Conservation (phyloP, 2,888 invertebrate species). For the Synergus laeviventris region DNA sequence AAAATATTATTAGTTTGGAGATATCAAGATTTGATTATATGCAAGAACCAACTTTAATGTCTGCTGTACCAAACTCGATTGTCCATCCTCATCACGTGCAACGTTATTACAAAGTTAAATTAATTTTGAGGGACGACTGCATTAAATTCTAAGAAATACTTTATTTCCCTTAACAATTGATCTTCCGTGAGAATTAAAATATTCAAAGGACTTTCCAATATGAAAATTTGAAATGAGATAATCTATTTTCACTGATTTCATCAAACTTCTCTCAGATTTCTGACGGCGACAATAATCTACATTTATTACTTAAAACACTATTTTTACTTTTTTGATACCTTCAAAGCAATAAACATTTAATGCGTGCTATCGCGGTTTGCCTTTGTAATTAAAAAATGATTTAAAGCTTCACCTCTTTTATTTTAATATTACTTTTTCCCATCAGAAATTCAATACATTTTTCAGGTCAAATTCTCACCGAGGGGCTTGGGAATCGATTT, state of each 20-base stretch:
- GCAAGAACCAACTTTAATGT: neutral
- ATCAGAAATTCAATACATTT: slow-evolving; percentile 22
- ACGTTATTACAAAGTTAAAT: neutral
- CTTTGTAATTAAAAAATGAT: neutral
- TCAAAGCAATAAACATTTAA: neutral
- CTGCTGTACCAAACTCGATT: neutral
- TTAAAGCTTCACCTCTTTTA: neutral
- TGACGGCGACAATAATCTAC: neutral
- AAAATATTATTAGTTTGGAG: too few relatives aligned
- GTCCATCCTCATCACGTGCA: neutral
- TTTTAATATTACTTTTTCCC: neutral
- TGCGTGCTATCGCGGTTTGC: neutral
- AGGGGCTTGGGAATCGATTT: slow-evolving; percentile 16
- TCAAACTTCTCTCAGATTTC: neutral
- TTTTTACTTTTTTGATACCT: neutral
- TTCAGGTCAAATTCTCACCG: slow-evolving; percentile 18
- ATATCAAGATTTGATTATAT: neutral
- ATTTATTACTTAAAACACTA: slow-evolving; percentile 4
- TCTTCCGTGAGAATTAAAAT: neutral
- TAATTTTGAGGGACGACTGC: neutral
- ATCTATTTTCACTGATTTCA: slow-evolving; percentile 13
- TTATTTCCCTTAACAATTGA: too few relatives aligned
- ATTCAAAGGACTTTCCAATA: neutral
- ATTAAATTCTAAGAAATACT: too few relatives aligned
- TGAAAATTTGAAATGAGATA: neutral